Conservation (phyloP, 2,888 invertebrate genomes). For the Chymomyza amoena region DNA sequence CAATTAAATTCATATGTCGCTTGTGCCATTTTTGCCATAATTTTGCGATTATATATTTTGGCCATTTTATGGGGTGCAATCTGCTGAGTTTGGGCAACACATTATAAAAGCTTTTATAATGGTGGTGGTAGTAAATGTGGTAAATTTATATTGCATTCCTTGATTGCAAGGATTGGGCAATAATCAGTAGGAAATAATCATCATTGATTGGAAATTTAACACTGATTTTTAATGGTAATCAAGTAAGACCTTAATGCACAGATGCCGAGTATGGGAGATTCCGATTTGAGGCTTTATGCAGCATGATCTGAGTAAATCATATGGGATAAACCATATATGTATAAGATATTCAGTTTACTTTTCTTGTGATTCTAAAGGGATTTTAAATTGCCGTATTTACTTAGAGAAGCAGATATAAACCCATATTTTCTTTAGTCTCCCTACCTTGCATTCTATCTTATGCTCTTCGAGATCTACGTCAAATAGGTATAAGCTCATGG, state of each 20-base stretch:
- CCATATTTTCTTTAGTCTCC: too few relatives aligned
- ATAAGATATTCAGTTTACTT: too few relatives aligned
- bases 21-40: constrained; percentile 27
- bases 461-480: too few relatives aligned
- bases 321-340: too few relatives aligned
- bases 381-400: too few relatives aligned
- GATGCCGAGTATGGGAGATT: too few relatives aligned
- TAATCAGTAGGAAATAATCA: neutral
- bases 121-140: neutral
- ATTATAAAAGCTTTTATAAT: constrained; percentile 21
- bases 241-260: neutral
- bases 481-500: too few relatives aligned
- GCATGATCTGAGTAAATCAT: too few relatives aligned
- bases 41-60: constrained; percentile 32
- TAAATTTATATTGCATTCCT: neutral
- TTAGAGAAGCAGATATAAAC: too few relatives aligned
- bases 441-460: too few relatives aligned
- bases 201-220: neutral
- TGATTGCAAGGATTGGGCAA: neutral
- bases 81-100: neutral
- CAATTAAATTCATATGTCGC: constrained; percentile 71
- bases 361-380: too few relatives aligned
- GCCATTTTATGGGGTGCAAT: constrained; percentile 7
- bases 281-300: too few relatives aligned
- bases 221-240: neutral